These are phyloP conservation scores for Aporophyla nigra DNA, from an alignment of 2,888 invertebrate species.

Conservation along the genomic window DNA sequence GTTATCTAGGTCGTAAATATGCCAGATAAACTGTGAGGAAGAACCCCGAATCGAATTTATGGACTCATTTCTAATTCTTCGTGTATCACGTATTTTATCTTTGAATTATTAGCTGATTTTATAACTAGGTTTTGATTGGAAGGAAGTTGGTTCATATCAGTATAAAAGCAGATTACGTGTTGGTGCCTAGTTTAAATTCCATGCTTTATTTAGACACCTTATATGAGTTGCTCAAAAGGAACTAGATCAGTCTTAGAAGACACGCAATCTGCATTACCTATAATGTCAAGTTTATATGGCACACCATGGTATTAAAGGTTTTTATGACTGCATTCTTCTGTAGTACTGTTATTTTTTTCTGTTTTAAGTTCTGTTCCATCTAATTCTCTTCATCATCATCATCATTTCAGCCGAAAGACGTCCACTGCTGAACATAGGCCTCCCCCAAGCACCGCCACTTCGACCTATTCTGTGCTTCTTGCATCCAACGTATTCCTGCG, in stretches of 20 bases:
- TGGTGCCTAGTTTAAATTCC: constrained; percentile 20
- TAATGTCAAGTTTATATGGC: not conserved
- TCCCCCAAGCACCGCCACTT: too few species aligned
- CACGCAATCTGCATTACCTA: constrained; percentile 3
- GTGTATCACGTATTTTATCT: constrained; percentile 71
- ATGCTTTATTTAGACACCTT: constrained; percentile 1
- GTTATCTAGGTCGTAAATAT: constrained; percentile 79
- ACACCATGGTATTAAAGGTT: not conserved
- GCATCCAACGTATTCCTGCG: too few species aligned
- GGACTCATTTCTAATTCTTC: constrained; percentile 77
- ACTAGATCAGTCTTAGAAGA: constrained; percentile 4
- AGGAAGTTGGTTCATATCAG: not conserved
- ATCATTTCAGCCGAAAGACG: too few species aligned
- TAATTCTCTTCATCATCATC: too few species aligned
- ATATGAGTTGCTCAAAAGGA: constrained; percentile 4
- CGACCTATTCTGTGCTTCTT: too few species aligned
- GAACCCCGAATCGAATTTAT: constrained; percentile 75
- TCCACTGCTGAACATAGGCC: too few species aligned
- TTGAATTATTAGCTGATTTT: constrained; percentile 68
- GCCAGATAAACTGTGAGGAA: constrained; percentile 73
- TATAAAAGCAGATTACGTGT: constrained; percentile 10
- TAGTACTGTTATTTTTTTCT: not conserved
- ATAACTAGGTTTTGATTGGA: constrained; percentile 32
- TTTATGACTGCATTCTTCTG: not conserved
- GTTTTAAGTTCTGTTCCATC: not conserved